phyloP scores from a whole-genome alignment of 2,888 invertebrate species.

The Amblyjoppa fuscipennis region DNA sequence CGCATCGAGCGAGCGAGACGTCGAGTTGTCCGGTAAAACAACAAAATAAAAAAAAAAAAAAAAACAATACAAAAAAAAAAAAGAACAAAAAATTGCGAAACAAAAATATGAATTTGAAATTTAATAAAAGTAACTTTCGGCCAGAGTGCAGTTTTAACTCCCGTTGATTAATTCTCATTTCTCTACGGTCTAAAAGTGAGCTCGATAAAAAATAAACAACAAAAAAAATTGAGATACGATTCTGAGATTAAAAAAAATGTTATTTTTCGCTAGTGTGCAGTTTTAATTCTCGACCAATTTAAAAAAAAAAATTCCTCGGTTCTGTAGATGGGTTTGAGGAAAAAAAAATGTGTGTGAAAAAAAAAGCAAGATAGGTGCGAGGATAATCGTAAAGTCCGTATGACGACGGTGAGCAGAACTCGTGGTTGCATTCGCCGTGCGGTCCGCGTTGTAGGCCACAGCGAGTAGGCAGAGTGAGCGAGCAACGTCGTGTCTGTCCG shows the following conservation, averaged over 20 bases:
- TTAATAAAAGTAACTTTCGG: neutral
- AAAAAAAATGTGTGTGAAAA: too few relatives aligned
- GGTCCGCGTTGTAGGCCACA: constrained; percentile 29
- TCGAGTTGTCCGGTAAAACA: constrained; percentile 25
- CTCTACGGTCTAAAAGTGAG: neutral
- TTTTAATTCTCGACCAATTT: neutral
- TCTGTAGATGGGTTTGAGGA: too few relatives aligned
- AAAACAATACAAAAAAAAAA: neutral
- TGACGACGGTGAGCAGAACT: neutral
- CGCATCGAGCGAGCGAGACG: constrained; percentile 45
- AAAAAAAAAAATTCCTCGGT: too few relatives aligned
- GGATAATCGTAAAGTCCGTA: too few relatives aligned
- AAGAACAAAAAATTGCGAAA: neutral
- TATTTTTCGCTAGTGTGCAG: neutral
- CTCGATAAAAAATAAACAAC: neutral
- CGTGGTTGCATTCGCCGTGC: constrained; percentile 8
- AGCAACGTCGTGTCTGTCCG: constrained; percentile 29
- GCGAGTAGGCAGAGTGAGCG: constrained; percentile 47
- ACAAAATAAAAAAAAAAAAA: neutral
- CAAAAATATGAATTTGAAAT: neutral
- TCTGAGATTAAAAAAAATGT: neutral
- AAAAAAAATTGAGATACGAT: neutral
- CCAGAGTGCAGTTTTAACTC: neutral
- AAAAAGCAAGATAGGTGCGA: too few relatives aligned
- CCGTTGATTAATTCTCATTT: neutral